Evolutionary conservation across 2,113 vertebrate species (phyloP).

Genomic region (Bubo blakistoni): DNA sequence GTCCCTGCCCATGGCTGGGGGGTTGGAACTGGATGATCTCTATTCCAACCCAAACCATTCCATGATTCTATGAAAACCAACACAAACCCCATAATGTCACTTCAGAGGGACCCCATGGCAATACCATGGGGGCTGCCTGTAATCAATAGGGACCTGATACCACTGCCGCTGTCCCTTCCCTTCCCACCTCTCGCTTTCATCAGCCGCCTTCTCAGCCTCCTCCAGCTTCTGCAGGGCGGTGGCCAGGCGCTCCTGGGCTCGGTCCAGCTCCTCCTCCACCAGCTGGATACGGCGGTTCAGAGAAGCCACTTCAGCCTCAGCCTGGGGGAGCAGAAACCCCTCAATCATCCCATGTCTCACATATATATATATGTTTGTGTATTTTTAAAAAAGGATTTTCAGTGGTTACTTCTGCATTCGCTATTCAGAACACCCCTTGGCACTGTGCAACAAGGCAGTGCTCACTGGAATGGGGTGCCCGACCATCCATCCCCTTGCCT

Average conservation of each 20-base stretch:
- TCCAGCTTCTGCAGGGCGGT: slow-evolving; percentile 96
- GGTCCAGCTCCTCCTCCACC: slow-evolving; percentile 96
- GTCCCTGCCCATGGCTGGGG: too few species aligned
- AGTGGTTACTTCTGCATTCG: neutral
- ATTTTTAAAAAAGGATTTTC: neutral
- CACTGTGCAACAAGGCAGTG: neutral
- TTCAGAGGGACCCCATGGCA: neutral
- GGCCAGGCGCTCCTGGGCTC: slow-evolving; percentile 94
- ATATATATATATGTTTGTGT: neutral
- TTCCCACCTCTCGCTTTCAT: slow-evolving; percentile 92
- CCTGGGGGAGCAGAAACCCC: slow-evolving; percentile 67
- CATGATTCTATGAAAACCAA: neutral
- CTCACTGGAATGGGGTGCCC: neutral
- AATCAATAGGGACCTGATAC: rapidly evolving
- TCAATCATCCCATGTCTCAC: neutral
- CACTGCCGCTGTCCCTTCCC: neutral
- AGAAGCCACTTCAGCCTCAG: slow-evolving; percentile 95
- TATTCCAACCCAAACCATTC: too few species aligned
- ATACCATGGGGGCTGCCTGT: neutral
- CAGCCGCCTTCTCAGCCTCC: slow-evolving; percentile 95
- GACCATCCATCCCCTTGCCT: neutral
- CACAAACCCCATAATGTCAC: neutral
- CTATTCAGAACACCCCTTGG: neutral
- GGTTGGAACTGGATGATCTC: too few species aligned
- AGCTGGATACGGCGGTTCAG: slow-evolving; percentile 96